Evolutionary conservation across 2,113 vertebrate species (phyloP).

Genomic region (Mobula birostris): DNA sequence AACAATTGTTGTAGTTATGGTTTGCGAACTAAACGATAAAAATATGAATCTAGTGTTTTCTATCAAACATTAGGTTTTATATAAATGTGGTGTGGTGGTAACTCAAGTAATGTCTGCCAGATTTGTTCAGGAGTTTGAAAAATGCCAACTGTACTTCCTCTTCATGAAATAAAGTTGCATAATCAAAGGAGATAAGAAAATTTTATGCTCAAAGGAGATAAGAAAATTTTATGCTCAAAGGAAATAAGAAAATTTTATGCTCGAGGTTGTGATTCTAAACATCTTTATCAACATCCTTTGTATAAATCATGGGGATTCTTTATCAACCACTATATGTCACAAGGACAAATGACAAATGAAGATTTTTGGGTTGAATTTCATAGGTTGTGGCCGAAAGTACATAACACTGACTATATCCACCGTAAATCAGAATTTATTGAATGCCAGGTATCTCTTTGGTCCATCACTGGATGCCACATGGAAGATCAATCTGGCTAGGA

Average conservation of each 20-base stretch:
- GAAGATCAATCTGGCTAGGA: too few relatives aligned
- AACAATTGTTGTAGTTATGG: too few relatives aligned
- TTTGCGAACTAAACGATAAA: background rate
- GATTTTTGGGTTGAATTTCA: background rate
- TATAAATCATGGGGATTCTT: background rate
- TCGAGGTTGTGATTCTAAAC: background rate
- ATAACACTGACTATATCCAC: too few relatives aligned
- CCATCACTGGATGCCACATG: too few relatives aligned
- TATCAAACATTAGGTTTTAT: background rate
- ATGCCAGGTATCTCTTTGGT: too few relatives aligned
- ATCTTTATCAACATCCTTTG: background rate
- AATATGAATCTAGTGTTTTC: background rate
- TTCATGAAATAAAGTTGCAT: background rate
- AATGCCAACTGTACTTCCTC: background rate
- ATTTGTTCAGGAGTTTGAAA: background rate
- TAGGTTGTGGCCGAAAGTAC: too few relatives aligned
- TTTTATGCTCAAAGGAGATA: background rate
- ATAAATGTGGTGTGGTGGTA: background rate
- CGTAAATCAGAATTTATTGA: too few relatives aligned
- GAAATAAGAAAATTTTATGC: background rate
- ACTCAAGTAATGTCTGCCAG: background rate
- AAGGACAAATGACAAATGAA: background rate
- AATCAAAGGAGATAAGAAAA: background rate
- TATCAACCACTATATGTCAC: background rate
- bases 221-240: background rate